Conservation (phyloP, 2,888 invertebrate species). For the Brachypalpus laphriformis region DNA sequence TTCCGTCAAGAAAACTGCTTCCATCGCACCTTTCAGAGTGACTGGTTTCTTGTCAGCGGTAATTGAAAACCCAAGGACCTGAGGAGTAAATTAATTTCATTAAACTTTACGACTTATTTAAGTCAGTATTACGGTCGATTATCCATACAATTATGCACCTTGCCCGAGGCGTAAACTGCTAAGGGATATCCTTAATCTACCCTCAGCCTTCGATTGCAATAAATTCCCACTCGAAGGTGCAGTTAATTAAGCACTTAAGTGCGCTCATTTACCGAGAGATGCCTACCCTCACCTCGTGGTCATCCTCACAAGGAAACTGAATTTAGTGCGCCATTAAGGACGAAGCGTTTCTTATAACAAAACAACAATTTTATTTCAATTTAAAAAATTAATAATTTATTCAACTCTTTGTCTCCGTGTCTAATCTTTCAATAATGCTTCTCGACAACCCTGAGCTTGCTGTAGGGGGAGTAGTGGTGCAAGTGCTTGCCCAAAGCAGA, state of each 20-base stretch:
- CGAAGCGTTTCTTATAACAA: not conserved
- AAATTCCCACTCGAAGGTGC: slow-evolving; percentile 34
- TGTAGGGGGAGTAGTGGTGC: slow-evolving; percentile 78
- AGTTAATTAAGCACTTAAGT: slow-evolving; percentile 20
- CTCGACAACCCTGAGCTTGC: slow-evolving; percentile 81
- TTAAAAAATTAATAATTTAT: slow-evolving; percentile 57
- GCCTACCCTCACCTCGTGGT: not conserved
- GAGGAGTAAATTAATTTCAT: slow-evolving; percentile 43
- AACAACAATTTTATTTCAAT: slow-evolving; percentile 7
- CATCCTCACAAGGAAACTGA: slow-evolving; percentile 7
- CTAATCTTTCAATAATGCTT: slow-evolving; percentile 77
- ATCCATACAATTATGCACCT: slow-evolving; percentile 58
- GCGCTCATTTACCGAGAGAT: slow-evolving; percentile 42
- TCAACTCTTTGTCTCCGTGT: slow-evolving; percentile 60
- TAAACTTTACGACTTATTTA: slow-evolving; percentile 62
- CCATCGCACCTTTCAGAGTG: not conserved
- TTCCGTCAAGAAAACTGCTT: not conserved
- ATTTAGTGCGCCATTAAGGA: slow-evolving; percentile 15
- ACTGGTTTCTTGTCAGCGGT: not conserved
- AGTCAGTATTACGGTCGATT: slow-evolving; percentile 41
- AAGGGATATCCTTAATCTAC: slow-evolving; percentile 51
- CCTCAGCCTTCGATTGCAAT: slow-evolving; percentile 44
- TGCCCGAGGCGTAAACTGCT: slow-evolving; percentile 41
- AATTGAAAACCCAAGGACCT: slow-evolving; percentile 3
- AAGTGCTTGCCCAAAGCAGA: slow-evolving; percentile 77